A percentile compares a stretch with the other conserved stretches of the same genome.
Conservation (phyloP, 2,113 vertebrate genomes). For the Drymodes brunneopygia region DNA sequence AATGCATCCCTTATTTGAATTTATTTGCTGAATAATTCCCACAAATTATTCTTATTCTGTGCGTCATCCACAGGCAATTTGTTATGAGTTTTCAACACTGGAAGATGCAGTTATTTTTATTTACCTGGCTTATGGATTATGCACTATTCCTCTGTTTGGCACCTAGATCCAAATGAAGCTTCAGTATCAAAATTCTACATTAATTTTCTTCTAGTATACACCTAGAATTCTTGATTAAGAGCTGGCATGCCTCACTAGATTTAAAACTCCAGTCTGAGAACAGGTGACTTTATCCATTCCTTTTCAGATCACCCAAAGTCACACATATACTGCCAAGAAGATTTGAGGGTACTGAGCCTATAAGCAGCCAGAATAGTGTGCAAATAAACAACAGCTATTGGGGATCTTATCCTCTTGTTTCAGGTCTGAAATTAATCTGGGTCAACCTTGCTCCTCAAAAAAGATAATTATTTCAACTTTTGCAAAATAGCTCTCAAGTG, state of each 20-base stretch:
- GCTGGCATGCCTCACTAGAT: neutral
- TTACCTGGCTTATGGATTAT: neutral
- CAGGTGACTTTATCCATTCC: neutral
- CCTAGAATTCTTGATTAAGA: neutral
- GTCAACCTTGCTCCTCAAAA: neutral
- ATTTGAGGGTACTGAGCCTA: neutral
- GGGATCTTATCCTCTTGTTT: neutral
- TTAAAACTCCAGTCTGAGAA: neutral
- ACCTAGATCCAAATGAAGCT: neutral
- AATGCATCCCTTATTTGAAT: slow-evolving; percentile 32
- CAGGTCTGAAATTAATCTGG: neutral
- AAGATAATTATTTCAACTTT: neutral
- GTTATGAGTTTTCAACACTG: neutral
- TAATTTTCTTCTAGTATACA: neutral
- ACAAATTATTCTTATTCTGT: neutral
- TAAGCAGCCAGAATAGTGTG: neutral
- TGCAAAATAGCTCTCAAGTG: neutral
- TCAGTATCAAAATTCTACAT: neutral
- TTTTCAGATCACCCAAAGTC: neutral
- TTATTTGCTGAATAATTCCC: slow-evolving; percentile 29
- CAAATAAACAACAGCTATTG: neutral
- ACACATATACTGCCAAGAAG: neutral
- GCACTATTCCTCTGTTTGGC: neutral
- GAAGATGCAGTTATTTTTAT: neutral
- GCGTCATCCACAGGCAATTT: neutral